Conservation (phyloP, 2,797 vertebrate species). For the Echiichthys vipera region DNA sequence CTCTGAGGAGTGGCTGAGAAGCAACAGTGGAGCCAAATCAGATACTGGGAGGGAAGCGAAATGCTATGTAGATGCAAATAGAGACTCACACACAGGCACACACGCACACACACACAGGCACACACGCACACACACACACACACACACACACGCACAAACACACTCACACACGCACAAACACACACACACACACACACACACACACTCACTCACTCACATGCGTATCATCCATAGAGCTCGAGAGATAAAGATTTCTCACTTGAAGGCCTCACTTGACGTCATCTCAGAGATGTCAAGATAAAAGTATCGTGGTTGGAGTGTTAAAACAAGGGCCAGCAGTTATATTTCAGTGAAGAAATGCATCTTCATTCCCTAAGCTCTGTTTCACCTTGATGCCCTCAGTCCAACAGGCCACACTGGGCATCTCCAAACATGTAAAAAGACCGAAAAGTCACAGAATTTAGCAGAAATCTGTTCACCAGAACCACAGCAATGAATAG, state of each 20-base stretch:
- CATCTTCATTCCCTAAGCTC: slow-evolving; percentile 15
- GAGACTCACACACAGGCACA: not conserved
- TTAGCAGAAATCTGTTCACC: not conserved
- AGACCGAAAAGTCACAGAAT: not conserved
- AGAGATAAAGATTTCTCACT: slow-evolving; percentile 69
- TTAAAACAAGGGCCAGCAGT: slow-evolving; percentile 70
- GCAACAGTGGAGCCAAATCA: slow-evolving; percentile 65
- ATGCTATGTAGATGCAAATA: slow-evolving; percentile 59
- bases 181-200: slow-evolving; percentile 26
- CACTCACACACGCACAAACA: slow-evolving; percentile 27
- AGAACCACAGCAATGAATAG: no score
- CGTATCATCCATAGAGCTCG: slow-evolving; percentile 27
- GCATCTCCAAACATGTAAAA: not conserved
- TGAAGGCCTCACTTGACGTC: slow-evolving; percentile 70
- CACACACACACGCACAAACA: not conserved
- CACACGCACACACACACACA: slow-evolving; percentile 25
- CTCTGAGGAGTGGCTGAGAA: slow-evolving; percentile 64
- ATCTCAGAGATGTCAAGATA: slow-evolving; percentile 73
- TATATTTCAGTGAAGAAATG: slow-evolving; percentile 40
- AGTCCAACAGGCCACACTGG: not conserved
- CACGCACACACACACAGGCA: slow-evolving; percentile 9
- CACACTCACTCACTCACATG: slow-evolving; percentile 36
- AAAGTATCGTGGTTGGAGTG: slow-evolving; percentile 64
- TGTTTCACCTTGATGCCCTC: slow-evolving; percentile 43
- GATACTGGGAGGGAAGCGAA: slow-evolving; percentile 68